Evolutionary conservation across 2,888 invertebrate genomes (phyloP), one percentile per base, ranked within the genome.

Genomic region (Drosophila cracens): DNA sequence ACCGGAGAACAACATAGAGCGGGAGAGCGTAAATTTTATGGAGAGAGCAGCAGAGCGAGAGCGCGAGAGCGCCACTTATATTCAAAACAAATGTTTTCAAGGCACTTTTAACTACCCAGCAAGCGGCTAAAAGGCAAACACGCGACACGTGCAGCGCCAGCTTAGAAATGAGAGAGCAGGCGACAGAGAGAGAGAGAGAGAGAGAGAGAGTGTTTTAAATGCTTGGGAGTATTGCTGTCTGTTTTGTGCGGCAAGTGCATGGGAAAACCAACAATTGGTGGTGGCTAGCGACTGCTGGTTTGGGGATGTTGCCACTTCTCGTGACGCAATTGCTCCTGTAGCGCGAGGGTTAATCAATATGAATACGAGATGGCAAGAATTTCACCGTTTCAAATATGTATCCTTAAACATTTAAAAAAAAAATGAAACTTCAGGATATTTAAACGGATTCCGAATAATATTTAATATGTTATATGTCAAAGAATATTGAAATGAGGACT

Each of bases 91-190:
- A 82, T 56, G 48, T 54, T 67, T 57, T 60, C 56, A 61, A 66
- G 53, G 69, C 52, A 63, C 29, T 16, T 61, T 66, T 60, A 70
- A 76, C 63, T 61, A 60, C 46, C 59, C 33, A 53, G 62, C 36
- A 66, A 70, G 82, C 85, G 76, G 82, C 71, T 63, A 70, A 89
- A 83, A 87, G 87, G 87, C 79, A 89, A 84, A 74, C 89, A 87
- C 51, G 69, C 72, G 67, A 77, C 85, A 85, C 90, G 85, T 85
- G 84, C 79, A 51, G 51, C 29, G 56, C 38, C 62, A 53, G 40
- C 29, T 66, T 66, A 18, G 49, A 61, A 36, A 52, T 64, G 46
- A 33, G 31, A 33, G 31, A 53, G 43, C 36, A 53, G 6, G 4
- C 16, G 0, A 29, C 10, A 16, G 33, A 43, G 49, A 53, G 29